Percentiles rank a stretch among this genome's conserved stretches.
Evolutionary conservation across 2,113 vertebrate species (phyloP).

Genomic region (Thalassoma bifasciatum): DNA sequence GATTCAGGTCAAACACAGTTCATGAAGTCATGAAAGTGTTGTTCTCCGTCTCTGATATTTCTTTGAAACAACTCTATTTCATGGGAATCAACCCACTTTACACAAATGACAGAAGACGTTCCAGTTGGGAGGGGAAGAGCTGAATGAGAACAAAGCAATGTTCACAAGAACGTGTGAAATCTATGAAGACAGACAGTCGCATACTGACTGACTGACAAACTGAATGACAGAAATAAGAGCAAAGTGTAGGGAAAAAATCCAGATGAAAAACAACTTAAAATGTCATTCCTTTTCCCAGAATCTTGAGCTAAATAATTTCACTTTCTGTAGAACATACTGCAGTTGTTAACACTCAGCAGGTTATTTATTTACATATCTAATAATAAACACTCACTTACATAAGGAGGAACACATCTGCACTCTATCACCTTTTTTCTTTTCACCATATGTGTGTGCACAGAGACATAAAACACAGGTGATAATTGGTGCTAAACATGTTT

Average conservation of each 20-base stretch:
- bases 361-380: neutral
- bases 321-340: neutral
- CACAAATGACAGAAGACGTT: neutral
- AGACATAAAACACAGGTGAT: conserved; percentile 10
- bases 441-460: neutral
- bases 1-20: conserved; percentile 40
- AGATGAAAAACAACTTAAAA: no score
- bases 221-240: neutral
- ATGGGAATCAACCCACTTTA: neutral
- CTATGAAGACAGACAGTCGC: neutral
- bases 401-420: conserved; percentile 14
- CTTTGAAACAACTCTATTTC: neutral
- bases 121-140: neutral
- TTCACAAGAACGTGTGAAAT: neutral
- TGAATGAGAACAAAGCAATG: neutral
- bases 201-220: neutral
- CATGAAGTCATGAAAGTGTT: conserved; percentile 9
- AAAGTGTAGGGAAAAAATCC: neutral
- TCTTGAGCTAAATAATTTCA: no score
- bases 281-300: no score
- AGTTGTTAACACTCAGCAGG: neutral
- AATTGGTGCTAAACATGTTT: conserved; percentile 7
- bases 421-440: neutral
- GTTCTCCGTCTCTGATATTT: neutral
- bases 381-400: neutral